Conservation (phyloP, 1,140 invertebrate species). For the Drosophila bipectinata region DNA sequence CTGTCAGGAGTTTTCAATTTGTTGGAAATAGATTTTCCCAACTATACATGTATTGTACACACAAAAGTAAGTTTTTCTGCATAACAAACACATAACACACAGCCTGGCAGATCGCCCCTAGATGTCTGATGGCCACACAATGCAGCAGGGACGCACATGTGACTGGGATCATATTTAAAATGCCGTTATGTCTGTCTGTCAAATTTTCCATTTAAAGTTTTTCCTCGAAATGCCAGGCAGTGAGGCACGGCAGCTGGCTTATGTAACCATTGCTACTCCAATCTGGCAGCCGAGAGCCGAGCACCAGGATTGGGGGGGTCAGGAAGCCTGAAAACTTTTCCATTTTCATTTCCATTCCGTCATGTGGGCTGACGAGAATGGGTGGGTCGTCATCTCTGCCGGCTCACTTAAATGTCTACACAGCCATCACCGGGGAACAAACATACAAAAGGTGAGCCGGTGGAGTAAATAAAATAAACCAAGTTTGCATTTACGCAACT, state of each 20-base stretch:
- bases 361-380: constrained; percentile 15
- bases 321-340: constrained; percentile 44
- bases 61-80: neutral
- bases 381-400: constrained; percentile 19
- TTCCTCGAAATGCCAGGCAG: constrained; percentile 30
- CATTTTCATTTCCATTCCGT: constrained; percentile 75
- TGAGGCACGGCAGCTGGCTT: constrained; percentile 17
- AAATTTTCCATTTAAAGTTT: constrained; percentile 80
- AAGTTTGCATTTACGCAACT: constrained; percentile 58
- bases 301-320: constrained; percentile 4
- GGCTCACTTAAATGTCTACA: constrained; percentile 57
- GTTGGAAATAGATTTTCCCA: constrained; percentile 6
- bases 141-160: constrained; percentile 32
- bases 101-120: constrained; percentile 8
- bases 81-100: constrained; percentile 3
- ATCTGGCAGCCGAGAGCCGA: constrained; percentile 20
- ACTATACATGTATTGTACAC: neutral
- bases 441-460: constrained; percentile 65
- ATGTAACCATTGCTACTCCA: constrained; percentile 32
- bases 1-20: constrained; percentile 49
- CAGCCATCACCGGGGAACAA: constrained; percentile 17
- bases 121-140: constrained; percentile 29
- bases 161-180: constrained; percentile 68
- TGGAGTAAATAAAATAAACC: constrained; percentile 62
- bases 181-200: constrained; percentile 70